Conservation (phyloP, 37 sponge, comb jelly and placozoan genomes). For the Lycopodina hypogea region DNA sequence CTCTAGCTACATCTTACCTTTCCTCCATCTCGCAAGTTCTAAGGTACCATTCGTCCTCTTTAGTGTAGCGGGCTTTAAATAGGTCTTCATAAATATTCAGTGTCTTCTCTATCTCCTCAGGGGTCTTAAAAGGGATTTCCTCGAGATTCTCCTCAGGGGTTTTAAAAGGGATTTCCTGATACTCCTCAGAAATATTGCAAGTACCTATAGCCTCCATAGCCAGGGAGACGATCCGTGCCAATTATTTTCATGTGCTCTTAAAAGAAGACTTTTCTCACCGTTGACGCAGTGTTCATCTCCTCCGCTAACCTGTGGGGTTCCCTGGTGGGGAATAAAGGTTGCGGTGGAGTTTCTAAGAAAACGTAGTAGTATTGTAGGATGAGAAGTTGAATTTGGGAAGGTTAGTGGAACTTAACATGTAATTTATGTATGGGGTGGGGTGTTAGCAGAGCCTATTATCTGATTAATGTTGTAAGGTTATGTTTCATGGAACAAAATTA, state of each 20-base stretch:
- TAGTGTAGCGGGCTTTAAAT: constrained; percentile 40
- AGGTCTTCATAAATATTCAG: constrained; percentile 17
- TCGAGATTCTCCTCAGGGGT: not conserved
- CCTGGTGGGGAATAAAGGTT: not conserved
- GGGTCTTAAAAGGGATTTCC: constrained; percentile 24
- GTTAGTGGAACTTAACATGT: too few species aligned
- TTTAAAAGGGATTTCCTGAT: too few species aligned
- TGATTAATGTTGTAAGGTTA: too few species aligned
- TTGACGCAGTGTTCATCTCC: too few species aligned
- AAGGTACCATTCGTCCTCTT: constrained; percentile 32
- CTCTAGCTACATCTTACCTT: constrained; percentile 3
- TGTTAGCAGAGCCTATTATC: too few species aligned
- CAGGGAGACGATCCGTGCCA: too few species aligned
- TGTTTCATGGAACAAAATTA: too few species aligned
- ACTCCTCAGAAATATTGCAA: too few species aligned
- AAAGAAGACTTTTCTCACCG: not conserved
- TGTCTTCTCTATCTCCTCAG: constrained; percentile 12
- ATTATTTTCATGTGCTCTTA: not conserved
- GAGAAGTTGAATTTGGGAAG: not conserved
- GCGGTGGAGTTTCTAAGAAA: not conserved
- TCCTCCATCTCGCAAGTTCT: not conserved
- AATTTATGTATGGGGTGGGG: too few species aligned
- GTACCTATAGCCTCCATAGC: too few species aligned
- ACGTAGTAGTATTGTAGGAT: too few species aligned
- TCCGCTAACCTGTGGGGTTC: too few species aligned